Evolutionary conservation across 1,140 invertebrate species (phyloP).

Genomic region (Orchestia grillus): DNA sequence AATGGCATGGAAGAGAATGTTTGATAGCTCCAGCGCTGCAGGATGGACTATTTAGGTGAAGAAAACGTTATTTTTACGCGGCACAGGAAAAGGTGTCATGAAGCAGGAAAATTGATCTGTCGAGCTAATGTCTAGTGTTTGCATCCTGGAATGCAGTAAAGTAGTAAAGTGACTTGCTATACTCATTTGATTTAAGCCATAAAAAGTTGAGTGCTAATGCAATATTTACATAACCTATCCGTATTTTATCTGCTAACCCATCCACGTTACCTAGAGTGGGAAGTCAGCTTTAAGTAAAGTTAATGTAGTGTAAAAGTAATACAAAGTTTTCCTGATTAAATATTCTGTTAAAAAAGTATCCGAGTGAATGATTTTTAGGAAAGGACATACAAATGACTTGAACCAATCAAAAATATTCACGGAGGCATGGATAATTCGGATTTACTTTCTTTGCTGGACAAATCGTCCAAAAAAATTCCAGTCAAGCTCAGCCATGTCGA

Average conservation of each 20-base stretch:
- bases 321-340: no score
- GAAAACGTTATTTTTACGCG: not conserved
- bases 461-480: not conserved
- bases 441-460: not conserved
- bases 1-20: not conserved
- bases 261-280: no score
- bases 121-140: not conserved
- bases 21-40: not conserved
- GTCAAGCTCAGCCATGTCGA: not conserved
- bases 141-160: not conserved
- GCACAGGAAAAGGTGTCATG: not conserved
- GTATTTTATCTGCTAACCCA: no score
- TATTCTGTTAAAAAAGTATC: no score
- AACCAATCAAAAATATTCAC: not conserved
- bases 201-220: no score
- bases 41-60: not conserved
- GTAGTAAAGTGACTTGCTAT: not conserved
- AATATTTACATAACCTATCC: no score
- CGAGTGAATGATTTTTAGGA: no score
- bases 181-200: no score
- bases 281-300: no score
- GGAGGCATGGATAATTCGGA: not conserved
- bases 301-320: no score
- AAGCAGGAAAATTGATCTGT: not conserved
- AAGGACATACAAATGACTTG: no score